These are phyloP conservation scores for Antheraea yamamai DNA, from an alignment of 2,888 invertebrate species.

Conservation along the genomic window DNA sequence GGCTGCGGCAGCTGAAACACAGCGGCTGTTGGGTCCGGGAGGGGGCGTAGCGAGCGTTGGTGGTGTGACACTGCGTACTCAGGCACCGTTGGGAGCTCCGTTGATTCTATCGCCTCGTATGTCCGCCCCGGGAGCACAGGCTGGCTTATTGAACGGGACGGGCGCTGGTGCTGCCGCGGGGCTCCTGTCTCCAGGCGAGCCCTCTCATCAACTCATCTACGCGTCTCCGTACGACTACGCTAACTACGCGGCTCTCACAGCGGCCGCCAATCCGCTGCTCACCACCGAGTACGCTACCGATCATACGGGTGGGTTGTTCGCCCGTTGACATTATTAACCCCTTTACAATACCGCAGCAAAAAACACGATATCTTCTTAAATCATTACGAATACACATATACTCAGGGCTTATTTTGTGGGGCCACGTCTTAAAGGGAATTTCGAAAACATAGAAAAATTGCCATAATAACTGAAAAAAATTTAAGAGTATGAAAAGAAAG, in stretches of 20 bases:
- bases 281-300: conserved; percentile 93
- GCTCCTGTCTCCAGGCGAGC: conserved; percentile 81
- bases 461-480: too few relatives aligned
- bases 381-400: too few relatives aligned
- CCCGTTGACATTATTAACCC: conserved; percentile 62
- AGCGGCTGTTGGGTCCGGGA: conserved; percentile 85
- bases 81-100: conserved; percentile 94
- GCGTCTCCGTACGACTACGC: conserved; percentile 92
- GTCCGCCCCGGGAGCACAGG: conserved; percentile 90
- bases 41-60: conserved; percentile 76
- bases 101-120: conserved; percentile 95
- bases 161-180: conserved; percentile 68
- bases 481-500: too few relatives aligned
- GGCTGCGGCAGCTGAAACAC: conserved; percentile 90
- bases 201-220: conserved; percentile 93
- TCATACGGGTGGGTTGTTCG: conserved; percentile 95
- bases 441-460: too few relatives aligned
- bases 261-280: conserved; percentile 89
- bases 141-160: conserved; percentile 82
- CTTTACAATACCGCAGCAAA: background rate
- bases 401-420: too few relatives aligned
- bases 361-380: background rate
- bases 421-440: too few relatives aligned
- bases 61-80: conserved; percentile 85
- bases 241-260: conserved; percentile 93